Evolutionary conservation across 1,140 invertebrate species (phyloP).

Genomic region (Colletes gigas): DNA sequence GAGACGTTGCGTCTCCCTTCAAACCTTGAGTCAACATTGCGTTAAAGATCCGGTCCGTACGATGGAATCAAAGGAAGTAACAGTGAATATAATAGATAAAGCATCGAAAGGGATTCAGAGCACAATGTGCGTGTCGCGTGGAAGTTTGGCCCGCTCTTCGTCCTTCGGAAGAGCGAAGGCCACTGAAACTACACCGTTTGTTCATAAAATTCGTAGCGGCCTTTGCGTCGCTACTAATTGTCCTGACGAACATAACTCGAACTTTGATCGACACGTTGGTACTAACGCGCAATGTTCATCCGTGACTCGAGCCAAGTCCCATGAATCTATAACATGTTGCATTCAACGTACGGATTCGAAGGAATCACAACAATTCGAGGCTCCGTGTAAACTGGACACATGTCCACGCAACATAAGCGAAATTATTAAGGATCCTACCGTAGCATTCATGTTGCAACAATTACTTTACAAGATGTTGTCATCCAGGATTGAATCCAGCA

Average conservation of each 20-base stretch:
- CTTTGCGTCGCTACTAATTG: neutral
- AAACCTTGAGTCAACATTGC: neutral
- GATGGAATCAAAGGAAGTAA: neutral
- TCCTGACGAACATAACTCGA: neutral
- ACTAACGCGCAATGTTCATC: neutral
- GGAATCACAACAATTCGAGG: neutral
- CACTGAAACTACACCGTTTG: conserved; percentile 2
- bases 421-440: conserved; percentile 22
- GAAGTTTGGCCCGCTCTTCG: neutral
- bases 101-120: conserved; percentile 23
- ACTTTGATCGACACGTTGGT: neutral
- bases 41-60: neutral
- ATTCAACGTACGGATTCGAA: neutral
- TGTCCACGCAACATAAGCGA: conserved; percentile 20
- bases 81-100: conserved; percentile 2
- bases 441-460: conserved; percentile 11
- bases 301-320: neutral
- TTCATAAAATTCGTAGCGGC: neutral
- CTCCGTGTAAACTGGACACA: conserved; percentile 10
- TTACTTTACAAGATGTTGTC: conserved; percentile 13
- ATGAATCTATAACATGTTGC: neutral
- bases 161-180: neutral
- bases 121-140: conserved; percentile 6
- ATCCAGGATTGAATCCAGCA: neutral
- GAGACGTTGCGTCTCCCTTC: neutral